Conservation (phyloP, 2,113 vertebrate genomes). For the Scopus umbretta region DNA sequence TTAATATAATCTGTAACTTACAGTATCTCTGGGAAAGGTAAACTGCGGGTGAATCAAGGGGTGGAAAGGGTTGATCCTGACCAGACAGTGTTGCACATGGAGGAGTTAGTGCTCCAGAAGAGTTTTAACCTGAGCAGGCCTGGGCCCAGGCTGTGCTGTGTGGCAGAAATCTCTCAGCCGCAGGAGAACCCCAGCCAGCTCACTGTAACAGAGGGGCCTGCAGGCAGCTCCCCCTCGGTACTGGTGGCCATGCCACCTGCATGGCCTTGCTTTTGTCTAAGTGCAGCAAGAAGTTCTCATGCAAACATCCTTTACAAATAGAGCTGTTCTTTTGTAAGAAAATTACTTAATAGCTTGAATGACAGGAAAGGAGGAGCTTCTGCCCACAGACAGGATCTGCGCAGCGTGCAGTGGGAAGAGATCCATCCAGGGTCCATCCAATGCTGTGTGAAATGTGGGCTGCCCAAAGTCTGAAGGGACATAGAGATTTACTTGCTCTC, state of each 20-base stretch:
- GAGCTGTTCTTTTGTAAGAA: background rate
- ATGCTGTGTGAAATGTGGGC: background rate
- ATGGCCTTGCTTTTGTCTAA: background rate
- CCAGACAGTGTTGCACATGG: background rate
- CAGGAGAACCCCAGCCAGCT: background rate
- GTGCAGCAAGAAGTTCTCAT: background rate
- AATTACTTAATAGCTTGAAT: background rate
- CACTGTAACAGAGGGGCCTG: too few relatives aligned
- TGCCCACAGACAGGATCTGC: background rate
- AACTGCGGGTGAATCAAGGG: background rate
- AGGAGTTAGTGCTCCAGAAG: background rate
- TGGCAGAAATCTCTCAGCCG: background rate
- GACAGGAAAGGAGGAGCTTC: background rate
- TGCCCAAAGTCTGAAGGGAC: background rate
- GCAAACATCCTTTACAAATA: background rate
- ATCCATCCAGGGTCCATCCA: background rate
- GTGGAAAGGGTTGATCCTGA: background rate
- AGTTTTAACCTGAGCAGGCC: background rate
- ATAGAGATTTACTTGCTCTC: background rate
- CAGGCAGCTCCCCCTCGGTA: background rate
- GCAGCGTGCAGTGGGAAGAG: accelerated
- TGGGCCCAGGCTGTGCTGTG: background rate
- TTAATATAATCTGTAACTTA: background rate
- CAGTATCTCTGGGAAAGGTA: background rate
- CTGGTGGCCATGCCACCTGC: too few relatives aligned